A percentile compares a stretch with the other conserved stretches of the same genome.
These are phyloP conservation scores for Elegia similella DNA, from an alignment of 2,888 invertebrate genomes.

Conservation along the genomic window DNA sequence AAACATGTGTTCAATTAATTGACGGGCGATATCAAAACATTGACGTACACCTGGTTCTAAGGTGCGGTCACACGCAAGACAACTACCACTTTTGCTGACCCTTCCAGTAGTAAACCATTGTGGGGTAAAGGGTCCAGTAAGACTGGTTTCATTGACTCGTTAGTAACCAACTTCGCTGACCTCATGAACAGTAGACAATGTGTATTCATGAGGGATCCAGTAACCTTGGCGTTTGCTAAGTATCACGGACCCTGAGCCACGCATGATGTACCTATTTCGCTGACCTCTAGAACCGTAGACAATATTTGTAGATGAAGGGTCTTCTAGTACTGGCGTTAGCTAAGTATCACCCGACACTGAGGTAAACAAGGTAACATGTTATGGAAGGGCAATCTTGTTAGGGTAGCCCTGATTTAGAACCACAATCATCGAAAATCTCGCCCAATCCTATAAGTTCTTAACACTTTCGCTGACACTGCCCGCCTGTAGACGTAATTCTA, in stretches of 20 bases:
- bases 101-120: neutral
- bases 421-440: too few species aligned
- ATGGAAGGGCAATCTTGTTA: too few species aligned
- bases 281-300: too few species aligned
- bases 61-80: neutral
- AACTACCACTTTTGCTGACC: neutral
- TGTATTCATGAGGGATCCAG: neutral
- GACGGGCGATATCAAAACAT: neutral
- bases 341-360: too few species aligned
- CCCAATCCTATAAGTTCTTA: too few species aligned
- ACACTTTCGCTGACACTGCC: too few species aligned
- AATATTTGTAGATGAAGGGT: too few species aligned
- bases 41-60: neutral
- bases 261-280: too few species aligned
- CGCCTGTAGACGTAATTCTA: too few species aligned
- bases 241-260: neutral
- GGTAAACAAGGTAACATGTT: too few species aligned
- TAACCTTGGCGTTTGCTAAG: conserved; percentile 20
- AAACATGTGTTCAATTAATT: neutral
- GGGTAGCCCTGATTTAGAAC: too few species aligned
- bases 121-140: neutral
- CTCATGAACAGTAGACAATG: neutral
- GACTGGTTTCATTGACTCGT: neutral
- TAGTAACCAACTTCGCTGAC: conserved; percentile 18
- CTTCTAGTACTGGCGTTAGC: too few species aligned